phyloP scores from a whole-genome alignment of 2,888 invertebrate species.

The Drosophila subsilvestris region DNA sequence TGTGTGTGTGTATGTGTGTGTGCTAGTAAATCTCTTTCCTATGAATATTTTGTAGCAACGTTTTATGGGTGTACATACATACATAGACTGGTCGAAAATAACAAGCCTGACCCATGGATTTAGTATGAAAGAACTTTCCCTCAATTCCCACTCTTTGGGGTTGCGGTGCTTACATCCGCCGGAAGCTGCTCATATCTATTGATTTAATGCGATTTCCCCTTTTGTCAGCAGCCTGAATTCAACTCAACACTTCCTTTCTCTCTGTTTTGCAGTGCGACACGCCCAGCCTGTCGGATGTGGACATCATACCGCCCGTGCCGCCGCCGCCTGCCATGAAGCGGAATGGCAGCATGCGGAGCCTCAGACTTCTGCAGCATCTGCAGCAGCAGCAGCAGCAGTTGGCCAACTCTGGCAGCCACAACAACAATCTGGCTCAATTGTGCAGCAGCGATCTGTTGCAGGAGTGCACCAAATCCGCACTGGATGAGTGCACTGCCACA shows the following conservation, averaged over 20 bases:
- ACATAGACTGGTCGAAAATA: background rate
- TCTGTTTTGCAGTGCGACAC: conserved; percentile 76
- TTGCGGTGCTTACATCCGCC: conserved; percentile 28
- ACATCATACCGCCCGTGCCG: conserved; percentile 83
- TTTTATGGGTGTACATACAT: too few relatives aligned
- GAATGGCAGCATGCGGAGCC: conserved; percentile 80
- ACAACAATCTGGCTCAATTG: conserved; percentile 67
- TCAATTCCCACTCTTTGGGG: background rate
- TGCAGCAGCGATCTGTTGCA: conserved; percentile 77
- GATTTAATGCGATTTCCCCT: conserved; percentile 58
- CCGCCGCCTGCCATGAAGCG: conserved; percentile 82
- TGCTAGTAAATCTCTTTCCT: conserved; percentile 39
- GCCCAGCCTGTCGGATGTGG: conserved; percentile 82
- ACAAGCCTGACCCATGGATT: background rate
- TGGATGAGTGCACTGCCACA: conserved; percentile 83
- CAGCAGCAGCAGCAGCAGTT: conserved; percentile 53
- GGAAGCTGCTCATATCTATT: conserved; percentile 58
- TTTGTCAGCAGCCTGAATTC: conserved; percentile 46
- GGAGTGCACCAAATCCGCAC: conserved; percentile 74
- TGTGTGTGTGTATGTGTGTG: too few relatives aligned
- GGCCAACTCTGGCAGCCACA: conserved; percentile 47
- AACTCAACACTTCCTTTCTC: conserved; percentile 11
- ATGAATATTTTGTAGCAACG: conserved; percentile 6
- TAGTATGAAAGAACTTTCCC: too few relatives aligned
- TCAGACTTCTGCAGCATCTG: conserved; percentile 73